Base-by-base conservation (phyloP, 2,113 vertebrate genomes). In the Geococcyx californianus region DNA sequence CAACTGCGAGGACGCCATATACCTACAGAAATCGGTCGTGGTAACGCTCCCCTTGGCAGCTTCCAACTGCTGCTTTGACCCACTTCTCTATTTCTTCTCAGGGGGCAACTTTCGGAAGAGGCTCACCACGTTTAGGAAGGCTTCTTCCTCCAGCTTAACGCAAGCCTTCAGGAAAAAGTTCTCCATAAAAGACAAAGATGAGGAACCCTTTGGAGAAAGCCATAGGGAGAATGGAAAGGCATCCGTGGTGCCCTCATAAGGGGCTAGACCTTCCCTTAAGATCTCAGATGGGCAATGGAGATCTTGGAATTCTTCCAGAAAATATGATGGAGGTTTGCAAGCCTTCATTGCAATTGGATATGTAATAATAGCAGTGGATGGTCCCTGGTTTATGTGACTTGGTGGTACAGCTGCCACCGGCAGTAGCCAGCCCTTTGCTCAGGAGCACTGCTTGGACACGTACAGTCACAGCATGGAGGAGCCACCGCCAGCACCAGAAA, bases 1-100 rank as follows among this genome's bases (percentile, higher is more conserved):
- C 36, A 14, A 67, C 84, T 99, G 99, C 4, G 91, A 97, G 2
- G 97, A 98, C 19, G 34, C 63, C 14, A 4, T 98, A 3, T 97
- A 95, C 88, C 98, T 99, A 96, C 99, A 99, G 97, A 99, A 99
- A 91, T 98, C 97, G 0, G 99, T 99, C 1, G 98, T 99, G 44
- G 97, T 99, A 87, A 99, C 99, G 0, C 97, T 99, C 66, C 98
- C 98, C 70, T 97, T 99, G 82, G 99, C 99, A 0, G 99, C 99
- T 6, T 90, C 98, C 95, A 99, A 99, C 86, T 99, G 99, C 38
- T 99, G 99, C 96, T 99, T 99, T 26, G 99, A 99, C 78, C 99
- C 99, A 0, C 95, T 99, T 67, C 98, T 99, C 23, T 99, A 99
- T 70, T 99, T 99, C 96, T 99, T 99, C 96, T 99, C 99, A 0